Base-by-base conservation (phyloP, 2,888 invertebrate species). In the Plusia festucae region DNA sequence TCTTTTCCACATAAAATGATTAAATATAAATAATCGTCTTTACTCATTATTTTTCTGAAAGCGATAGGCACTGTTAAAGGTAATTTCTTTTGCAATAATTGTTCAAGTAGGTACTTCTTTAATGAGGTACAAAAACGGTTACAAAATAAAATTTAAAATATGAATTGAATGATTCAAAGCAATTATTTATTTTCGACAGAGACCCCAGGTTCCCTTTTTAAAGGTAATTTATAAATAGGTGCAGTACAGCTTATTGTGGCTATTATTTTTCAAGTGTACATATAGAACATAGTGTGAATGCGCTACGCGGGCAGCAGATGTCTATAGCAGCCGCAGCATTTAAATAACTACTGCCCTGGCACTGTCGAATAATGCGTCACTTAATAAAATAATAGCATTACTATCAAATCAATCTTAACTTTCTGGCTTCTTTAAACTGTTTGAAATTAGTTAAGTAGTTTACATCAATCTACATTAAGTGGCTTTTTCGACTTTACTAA, bases 161-260 rank as follows among this genome's bases (percentile, higher is more conserved):
- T 40, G 51, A 63, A 54, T 77, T 64, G 57, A 76, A 72, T 82
- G 76, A 82, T 82, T 79, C 72, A 82, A 72, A 67, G 9, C 27
- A 65, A 82, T 83, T 89, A 84, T 92, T 94, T 93, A 88, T 93
- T 93, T 94, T 91, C 88, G 89, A 93, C 94, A 94, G 95, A 94
- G 90, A 85, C 83, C 88, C 94, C 94, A 91, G 94, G 90, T 88
- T 92, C 95, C 86, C 88, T 94, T 90, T 94, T 93, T 91, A 94
- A 94, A 95, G 94, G 94, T 95, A 94, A 94, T 89, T 88, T 88
- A 88, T 89, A 86, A 90, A 88, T 88, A 90, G 88, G 82, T 83
- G 82, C 87, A 86, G 85, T 84, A 86, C 82, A 87, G 93, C 93
- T 94, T 93, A 56, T 81, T 81, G 79, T 85, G 88, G 93, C 93